Percentiles rank a stretch among this genome's conserved stretches.
Evolutionary conservation across 2,113 vertebrate genomes (phyloP).

Genomic region (Tretioscincus oriximinensis): DNA sequence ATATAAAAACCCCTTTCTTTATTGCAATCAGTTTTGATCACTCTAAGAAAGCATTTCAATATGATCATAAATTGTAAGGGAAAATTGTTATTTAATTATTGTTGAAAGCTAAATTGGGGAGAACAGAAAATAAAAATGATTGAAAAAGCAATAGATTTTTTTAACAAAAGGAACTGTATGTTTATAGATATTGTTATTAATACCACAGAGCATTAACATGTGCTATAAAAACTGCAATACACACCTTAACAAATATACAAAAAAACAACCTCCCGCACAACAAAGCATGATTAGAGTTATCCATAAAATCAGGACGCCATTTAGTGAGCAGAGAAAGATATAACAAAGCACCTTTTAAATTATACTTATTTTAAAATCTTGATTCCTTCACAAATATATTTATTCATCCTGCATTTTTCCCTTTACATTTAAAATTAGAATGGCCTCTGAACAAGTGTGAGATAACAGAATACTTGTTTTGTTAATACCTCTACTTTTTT

Average conservation of each 20-base stretch:
- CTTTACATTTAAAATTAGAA: not conserved
- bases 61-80: conserved; percentile 16
- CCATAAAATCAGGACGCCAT: not conserved
- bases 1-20: conserved; percentile 34
- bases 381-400: not conserved
- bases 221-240: conserved; percentile 25
- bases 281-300: not conserved
- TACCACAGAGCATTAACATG: conserved; percentile 28
- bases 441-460: not conserved
- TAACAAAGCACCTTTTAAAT: not conserved
- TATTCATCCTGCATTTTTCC: not conserved
- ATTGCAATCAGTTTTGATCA: conserved; percentile 36
- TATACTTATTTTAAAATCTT: not conserved
- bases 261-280: not conserved
- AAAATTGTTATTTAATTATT: conserved; percentile 33
- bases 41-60: not conserved
- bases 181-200: conserved; percentile 30
- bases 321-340: not conserved
- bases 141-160: not conserved
- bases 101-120: conserved; percentile 6
- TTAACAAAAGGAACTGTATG: conserved; percentile 9
- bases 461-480: not conserved
- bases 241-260: not conserved
- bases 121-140: conserved; percentile 6
- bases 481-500: no score